Evolutionary conservation across 2,797 vertebrate genomes (phyloP).

Genomic region (Antrozous pallidus): DNA sequence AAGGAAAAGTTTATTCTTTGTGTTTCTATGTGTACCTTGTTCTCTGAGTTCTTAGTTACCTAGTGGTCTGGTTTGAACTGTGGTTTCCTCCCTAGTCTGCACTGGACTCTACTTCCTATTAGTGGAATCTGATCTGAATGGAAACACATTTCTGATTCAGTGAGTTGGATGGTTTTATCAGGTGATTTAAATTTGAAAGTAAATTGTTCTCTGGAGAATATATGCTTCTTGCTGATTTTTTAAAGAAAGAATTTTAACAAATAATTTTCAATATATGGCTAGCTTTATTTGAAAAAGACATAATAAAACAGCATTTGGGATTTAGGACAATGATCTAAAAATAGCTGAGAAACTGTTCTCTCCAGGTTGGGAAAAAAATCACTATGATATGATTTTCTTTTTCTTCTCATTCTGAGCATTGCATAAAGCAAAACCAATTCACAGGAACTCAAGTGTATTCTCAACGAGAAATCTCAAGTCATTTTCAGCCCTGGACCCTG

Average conservation of each 20-base stretch:
- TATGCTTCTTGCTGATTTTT: background rate
- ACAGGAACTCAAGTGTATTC: conserved; percentile 62
- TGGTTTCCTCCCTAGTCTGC: background rate
- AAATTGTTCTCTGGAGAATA: conserved; percentile 36
- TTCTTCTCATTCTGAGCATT: conserved; percentile 48
- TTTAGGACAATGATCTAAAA: conserved; percentile 66
- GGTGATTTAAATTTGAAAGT: conserved; percentile 43
- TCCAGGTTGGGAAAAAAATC: conserved; percentile 18
- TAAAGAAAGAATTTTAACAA: conserved; percentile 41
- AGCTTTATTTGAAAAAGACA: conserved; percentile 33
- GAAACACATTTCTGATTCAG: conserved; percentile 58
- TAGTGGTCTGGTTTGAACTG: background rate
- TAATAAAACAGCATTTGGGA: conserved; percentile 51
- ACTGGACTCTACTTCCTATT: conserved; percentile 19
- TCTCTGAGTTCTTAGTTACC: background rate
- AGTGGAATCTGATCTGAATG: conserved; percentile 74
- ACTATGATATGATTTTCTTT: conserved; percentile 47
- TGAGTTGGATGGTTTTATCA: conserved; percentile 3
- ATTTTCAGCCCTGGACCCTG: conserved; percentile 43
- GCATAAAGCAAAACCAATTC: conserved; percentile 62
- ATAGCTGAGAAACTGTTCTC: conserved; percentile 46
- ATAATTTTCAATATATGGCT: conserved; percentile 16
- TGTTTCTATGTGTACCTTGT: background rate
- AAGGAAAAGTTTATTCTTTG: background rate
- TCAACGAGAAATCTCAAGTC: conserved; percentile 49